A percentile compares a stretch with the other conserved stretches of the same genome.
These are phyloP conservation scores for Diplolepis rosae DNA, from an alignment of 2,888 invertebrate genomes.

Conservation along the genomic window DNA sequence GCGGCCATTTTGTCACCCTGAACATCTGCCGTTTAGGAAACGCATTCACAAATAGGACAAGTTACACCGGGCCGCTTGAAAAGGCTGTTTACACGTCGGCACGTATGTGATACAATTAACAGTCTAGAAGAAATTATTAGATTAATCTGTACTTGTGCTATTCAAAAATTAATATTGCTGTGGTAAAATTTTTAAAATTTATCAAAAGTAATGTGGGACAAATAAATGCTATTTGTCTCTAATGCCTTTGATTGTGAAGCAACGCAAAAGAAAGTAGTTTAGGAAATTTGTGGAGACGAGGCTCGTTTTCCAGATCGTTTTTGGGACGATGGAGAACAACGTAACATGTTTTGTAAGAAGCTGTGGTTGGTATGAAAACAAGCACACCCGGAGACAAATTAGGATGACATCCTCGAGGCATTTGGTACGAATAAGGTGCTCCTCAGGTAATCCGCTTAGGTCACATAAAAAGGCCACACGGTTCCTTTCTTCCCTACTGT, in stretches of 20 bases:
- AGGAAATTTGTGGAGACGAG: not conserved
- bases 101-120: not conserved
- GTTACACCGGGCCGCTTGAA: not conserved
- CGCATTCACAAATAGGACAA: slow-evolving; percentile 19
- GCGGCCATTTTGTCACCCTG: slow-evolving; percentile 58
- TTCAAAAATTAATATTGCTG: too few relatives aligned
- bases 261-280: not conserved
- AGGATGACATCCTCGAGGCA: slow-evolving; percentile 61
- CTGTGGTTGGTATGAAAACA: slow-evolving; percentile 45
- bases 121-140: too few relatives aligned
- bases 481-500: slow-evolving; percentile 39
- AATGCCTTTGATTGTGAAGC: not conserved
- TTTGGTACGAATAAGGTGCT: slow-evolving; percentile 48
- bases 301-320: not conserved
- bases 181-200: too few relatives aligned
- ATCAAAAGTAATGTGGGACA: too few relatives aligned
- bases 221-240: not conserved
- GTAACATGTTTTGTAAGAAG: slow-evolving; percentile 46
- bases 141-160: too few relatives aligned
- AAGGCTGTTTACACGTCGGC: not conserved
- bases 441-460: slow-evolving; percentile 65
- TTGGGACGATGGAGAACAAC: slow-evolving; percentile 40
- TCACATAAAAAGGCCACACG: slow-evolving; percentile 59
- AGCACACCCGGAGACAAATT: slow-evolving; percentile 61
- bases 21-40: slow-evolving; percentile 52